Evolutionary conservation across 2,113 vertebrate species (phyloP), one percentile per base, ranked within the genome.

Genomic region (Pomatorhinus ruficollis): DNA sequence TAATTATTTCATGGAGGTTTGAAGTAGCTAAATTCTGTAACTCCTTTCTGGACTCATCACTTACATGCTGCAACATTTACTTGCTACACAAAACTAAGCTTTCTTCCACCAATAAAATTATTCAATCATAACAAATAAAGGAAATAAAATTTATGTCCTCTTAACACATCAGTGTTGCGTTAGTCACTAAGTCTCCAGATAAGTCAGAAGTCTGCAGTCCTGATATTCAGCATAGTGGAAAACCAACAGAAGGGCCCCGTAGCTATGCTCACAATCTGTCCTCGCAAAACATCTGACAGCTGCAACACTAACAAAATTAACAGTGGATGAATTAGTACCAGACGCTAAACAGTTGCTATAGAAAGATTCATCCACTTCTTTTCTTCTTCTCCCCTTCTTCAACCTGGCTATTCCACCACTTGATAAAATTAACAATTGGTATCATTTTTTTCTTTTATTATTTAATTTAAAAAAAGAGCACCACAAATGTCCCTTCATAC

Each of bases 271-370:
- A 97, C 98, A 99, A 99, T 99, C 99, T 99, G 99, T 98, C 98
- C 97, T 97, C 50, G 22, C 95, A 98, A 98, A 98, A 98, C 98
- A 96, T 97, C 97, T 98, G 98, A 99, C 98, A 99, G 98, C 99
- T 99, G 99, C 98, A 98, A 98, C 98, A 98, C 98, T 99, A 99
- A 99, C 98, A 99, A 98, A 98, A 99, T 99, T 99, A 99, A 99
- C 98, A 99, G 98, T 98, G 98, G 98, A 99, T 99, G 99, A 99
- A 98, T 99, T 99, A 99, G 98, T 99, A 99, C 98, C 98, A 99
- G 98, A 99, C 98, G 95, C 98, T 98, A 97, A 98, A 97, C 98
- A 98, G 98, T 98, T 97, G 97, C 97, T 96, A 66, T 40, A 93
- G 96, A 97, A 97, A 97, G 95, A 97, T 78, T 93, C 95, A 95